Base-by-base conservation (phyloP, 2,113 vertebrate genomes). In the Paralichthys olivaceus region DNA sequence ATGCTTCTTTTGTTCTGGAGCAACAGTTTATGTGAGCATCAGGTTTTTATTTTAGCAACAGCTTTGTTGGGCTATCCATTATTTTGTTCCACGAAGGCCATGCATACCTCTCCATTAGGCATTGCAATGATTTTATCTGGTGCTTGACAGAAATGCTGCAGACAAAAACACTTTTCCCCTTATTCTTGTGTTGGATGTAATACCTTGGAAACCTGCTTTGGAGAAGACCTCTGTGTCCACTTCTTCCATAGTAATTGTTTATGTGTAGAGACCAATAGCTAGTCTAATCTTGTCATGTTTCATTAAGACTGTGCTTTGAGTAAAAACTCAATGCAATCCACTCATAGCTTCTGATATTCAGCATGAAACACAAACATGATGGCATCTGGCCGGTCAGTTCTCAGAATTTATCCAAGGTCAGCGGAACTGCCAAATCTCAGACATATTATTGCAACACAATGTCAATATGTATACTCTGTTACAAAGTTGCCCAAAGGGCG, bases 191-290 rank as follows among this genome's bases (percentile, higher is more conserved):
- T 75, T 93, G 95, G 85, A 94, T 95, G 28, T 91, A 95, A 81
- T 95, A 95, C 90, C 88, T 95, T 80, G 93, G 95, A 92, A 96
- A 96, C 53, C 51, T 93, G 94, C 73, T 88, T 94, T 51, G 93
- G 94, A 87, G 95, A 88, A 96, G 82, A 91, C 91, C 87, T 54
- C 89, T 90, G 57, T 95, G 95, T 84, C 95, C 84, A 0, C 94
- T 78, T 43, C 89, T 95, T 78, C 95, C 95, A 84, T 77, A 94
- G 95, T 94, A 93, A 96, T 95, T 93, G 89, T 84, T 92, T 87
- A 78, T 82, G 68, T 87, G 85, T 71, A 45, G 22, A 87, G 81
- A 83, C 69, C 77, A 75, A 40, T 73, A 60, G 78, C 67, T 40
- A 80, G 72, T 89, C 65, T 84, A 45, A 84, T 83, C 84, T 83